These are phyloP conservation scores for Melinaea menophilus DNA, from an alignment of 2,888 invertebrate species.

Conservation along the genomic window DNA sequence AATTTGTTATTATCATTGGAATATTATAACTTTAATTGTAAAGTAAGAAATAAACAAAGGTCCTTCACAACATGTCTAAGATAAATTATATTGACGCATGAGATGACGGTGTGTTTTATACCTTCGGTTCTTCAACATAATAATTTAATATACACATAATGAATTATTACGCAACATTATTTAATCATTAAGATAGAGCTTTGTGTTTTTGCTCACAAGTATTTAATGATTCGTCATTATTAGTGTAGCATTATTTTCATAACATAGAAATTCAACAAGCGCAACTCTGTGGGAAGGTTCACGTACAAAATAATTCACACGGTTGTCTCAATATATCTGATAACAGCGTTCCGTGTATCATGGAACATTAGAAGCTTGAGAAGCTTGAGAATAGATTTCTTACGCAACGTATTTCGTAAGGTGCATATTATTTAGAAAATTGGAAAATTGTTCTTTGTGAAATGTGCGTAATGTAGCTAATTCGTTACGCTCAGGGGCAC, in stretches of 20 bases:
- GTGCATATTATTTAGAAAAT: slow-evolving; percentile 1
- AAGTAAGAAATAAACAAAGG: too few species aligned
- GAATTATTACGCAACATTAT: slow-evolving; percentile 49
- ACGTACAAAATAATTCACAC: slow-evolving; percentile 27
- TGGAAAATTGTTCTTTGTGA: background rate
- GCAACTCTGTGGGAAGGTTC: slow-evolving; percentile 34
- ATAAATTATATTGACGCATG: background rate
- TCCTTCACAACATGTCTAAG: too few species aligned
- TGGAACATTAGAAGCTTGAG: slow-evolving; percentile 13
- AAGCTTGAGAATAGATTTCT: slow-evolving; percentile 8
- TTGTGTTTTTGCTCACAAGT: slow-evolving; percentile 8
- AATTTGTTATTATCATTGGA: slow-evolving; percentile 4
- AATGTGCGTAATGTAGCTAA: slow-evolving; percentile 21
- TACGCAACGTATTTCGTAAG: background rate
- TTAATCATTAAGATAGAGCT: slow-evolving; percentile 15
- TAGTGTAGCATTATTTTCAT: slow-evolving; percentile 30
- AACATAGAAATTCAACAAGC: slow-evolving; percentile 21
- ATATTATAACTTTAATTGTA: too few species aligned
- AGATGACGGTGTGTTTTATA: slow-evolving; percentile 49
- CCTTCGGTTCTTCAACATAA: slow-evolving; percentile 25
- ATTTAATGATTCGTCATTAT: slow-evolving; percentile 20
- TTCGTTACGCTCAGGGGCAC: slow-evolving; percentile 10
- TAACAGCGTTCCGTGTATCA: slow-evolving; percentile 18
- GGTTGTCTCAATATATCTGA: slow-evolving; percentile 28
- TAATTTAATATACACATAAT: too few species aligned